phyloP scores from a whole-genome alignment of 2,797 vertebrate genomes.

The Myripristis murdjan region DNA sequence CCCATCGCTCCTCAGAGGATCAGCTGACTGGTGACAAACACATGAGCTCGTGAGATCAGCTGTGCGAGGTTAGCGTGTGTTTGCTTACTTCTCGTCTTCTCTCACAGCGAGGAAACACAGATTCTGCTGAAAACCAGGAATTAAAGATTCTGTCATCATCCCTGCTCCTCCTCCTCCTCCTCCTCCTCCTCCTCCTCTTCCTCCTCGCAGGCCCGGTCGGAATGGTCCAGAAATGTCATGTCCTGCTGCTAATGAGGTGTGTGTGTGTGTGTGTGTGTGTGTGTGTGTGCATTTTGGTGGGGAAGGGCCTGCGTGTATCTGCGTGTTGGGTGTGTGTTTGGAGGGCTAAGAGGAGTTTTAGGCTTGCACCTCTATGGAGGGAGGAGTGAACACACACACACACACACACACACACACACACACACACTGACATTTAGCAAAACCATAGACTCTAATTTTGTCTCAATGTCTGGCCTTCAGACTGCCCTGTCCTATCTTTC shows the following conservation, averaged over 20 bases:
- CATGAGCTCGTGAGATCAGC: no score
- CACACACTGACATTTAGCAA: slow-evolving; percentile 79
- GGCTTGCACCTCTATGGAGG: slow-evolving; percentile 33
- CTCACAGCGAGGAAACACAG: slow-evolving; percentile 25
- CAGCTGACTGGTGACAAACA: no score
- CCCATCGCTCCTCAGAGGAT: no score
- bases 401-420: slow-evolving; percentile 37
- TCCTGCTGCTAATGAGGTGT: slow-evolving; percentile 90
- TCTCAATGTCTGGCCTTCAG: slow-evolving; percentile 70
- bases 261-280: slow-evolving; percentile 69
- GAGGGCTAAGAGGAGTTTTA: slow-evolving; percentile 60
- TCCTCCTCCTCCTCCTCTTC: no score
- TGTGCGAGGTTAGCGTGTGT: no score
- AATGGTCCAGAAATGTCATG: slow-evolving; percentile 91
- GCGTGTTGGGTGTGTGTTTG: slow-evolving; percentile 18
- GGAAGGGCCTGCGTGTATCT: slow-evolving; percentile 5
- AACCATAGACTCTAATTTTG: slow-evolving; percentile 73
- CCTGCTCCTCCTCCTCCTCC: slow-evolving; percentile 57
- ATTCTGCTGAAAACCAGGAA: slow-evolving; percentile 58
- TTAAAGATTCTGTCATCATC: slow-evolving; percentile 78
- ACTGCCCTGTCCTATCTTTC: slow-evolving; percentile 27
- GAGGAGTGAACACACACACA: slow-evolving; percentile 23
- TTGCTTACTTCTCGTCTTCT: neutral
- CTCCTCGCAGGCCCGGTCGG: slow-evolving; percentile 79
- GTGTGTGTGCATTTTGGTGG: slow-evolving; percentile 25